Evolutionary conservation across 2,797 vertebrate genomes (phyloP), one percentile per base, ranked within the genome.

Genomic region (Remorina albescens): DNA sequence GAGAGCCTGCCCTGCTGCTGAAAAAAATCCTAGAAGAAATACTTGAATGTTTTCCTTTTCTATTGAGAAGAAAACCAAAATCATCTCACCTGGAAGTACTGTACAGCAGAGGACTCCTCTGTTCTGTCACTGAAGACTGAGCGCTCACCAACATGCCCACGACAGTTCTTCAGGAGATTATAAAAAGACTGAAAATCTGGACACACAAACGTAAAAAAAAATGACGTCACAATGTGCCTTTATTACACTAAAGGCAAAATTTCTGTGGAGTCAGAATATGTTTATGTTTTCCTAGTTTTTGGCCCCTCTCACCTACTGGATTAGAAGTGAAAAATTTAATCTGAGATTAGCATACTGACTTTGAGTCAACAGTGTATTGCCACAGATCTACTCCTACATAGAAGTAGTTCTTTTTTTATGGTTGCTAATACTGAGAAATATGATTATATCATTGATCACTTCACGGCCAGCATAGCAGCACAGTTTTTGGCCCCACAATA

Each of bases 11-110:
- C n/a, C n/a, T n/a, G n/a, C n/a, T n/a, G n/a, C n/a, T n/a, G n/a
- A n/a, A n/a, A n/a, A n/a, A n/a, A n/a, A n/a, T n/a, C n/a, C n/a
- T n/a, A n/a, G n/a, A n/a, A n/a, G n/a, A n/a, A n/a, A n/a, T n/a
- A n/a, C n/a, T n/a, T n/a, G n/a, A n/a, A n/a, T n/a, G n/a, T n/a
- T n/a, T n/a, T n/a, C n/a, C n/a, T n/a, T n/a, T n/a, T n/a, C n/a
- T n/a, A n/a, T n/a, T n/a, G n/a, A n/a, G n/a, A n/a, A n/a, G n/a
- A n/a, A n/a, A n/a, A n/a, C n/a, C n/a, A n/a, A n/a, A n/a, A n/a
- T n/a, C n/a, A n/a, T 75, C 85, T 88, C 76, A 98, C 97, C 97
- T 99, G 97, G 92, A 99, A 99, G 91, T 98, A 99, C 94, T 98
- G 97, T 83, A 98, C 97, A 15, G 97, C 97, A 9, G 97, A 99